Evolutionary conservation across 1,140 invertebrate genomes (phyloP), one percentile per base, ranked within the genome.

Genomic region (Trichoplusia ni): DNA sequence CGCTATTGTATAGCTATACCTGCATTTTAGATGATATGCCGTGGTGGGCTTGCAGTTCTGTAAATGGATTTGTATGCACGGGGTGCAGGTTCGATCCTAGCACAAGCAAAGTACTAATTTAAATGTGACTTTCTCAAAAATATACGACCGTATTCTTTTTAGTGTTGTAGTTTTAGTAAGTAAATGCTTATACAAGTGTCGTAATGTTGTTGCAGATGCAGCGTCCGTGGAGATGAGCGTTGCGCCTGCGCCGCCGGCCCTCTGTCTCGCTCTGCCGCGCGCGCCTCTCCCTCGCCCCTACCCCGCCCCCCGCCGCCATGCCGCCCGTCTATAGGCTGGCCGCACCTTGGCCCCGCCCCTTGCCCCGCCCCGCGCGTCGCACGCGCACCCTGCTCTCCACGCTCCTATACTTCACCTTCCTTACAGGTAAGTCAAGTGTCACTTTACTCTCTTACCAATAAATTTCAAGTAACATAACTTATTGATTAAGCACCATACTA

Each of bases 381-480:
- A 44, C 49, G 23, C 49, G 25, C 58, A 54, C 58, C 27, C 18
- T 27, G 35, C 31, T 63, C 21, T 49, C 46, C 23, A 35, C 67
- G 19, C 47, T 66, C 51, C 51, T 73, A 19, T 62, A 51, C 67
- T 65, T 74, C 59, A 16, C 62, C 38, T 54, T 74, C 47, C 59
- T 74, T 51, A 46, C 33, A 53, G 71, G 71, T 74, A 31, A 74
- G 71, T 73, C n/a, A n/a, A n/a, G n/a, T n/a, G n/a, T n/a, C n/a
- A n/a, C n/a, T n/a, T n/a, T n/a, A n/a, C n/a, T n/a, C n/a, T n/a
- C n/a, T n/a, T n/a, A n/a, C n/a, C n/a, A n/a, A n/a, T n/a, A n/a
- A n/a, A n/a, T n/a, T n/a, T n/a, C n/a, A n/a, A n/a, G n/a, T n/a
- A n/a, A n/a, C n/a, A n/a, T n/a, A n/a, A n/a, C n/a, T n/a, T n/a